Evolutionary conservation across 2,888 invertebrate species (phyloP), one percentile per base, ranked within the genome.

Genomic region (Ferdinandea cuprea): DNA sequence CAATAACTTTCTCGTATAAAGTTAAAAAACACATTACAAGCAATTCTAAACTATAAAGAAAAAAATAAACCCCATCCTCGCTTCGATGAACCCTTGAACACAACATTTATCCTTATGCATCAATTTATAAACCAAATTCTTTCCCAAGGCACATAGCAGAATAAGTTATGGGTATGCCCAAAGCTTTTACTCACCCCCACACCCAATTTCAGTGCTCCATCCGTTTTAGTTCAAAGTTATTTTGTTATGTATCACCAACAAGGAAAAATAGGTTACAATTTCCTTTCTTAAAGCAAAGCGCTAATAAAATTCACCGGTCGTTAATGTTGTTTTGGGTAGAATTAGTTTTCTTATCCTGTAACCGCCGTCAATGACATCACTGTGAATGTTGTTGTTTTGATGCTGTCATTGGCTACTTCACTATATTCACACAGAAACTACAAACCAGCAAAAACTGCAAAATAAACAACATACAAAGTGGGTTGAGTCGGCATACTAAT

Each of bases 271-370:
- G 65, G 77, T 81, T 81, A 81, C 81, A 81, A 71, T 81, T 80
- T 77, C 52, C 65, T 59, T 42, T 76, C 58, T 32, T 30, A 72
- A 66, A 77, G 77, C 66, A 68, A 54, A 72, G 59, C 66, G 65
- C 71, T 72, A 77, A 83, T 78, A 77, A 66, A 83, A 78, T 83
- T 83, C 78, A 83, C 40, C 66, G 78, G 77, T 66, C 58, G 81
- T 48, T 63, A 50, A n/a, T 42, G 71, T 77, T 72, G 65, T 77
- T 81, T 81, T 77, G 65, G 71, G 72, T 72, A 66, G 15, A 37
- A 77, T 72, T 52, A 25, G 52, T 54, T 78, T 68, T 54, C 65
- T 65, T 71, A 63, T 71, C 50, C 63, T 58, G 19, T 32, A 30
- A 69, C 63, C 61, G 46, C 66, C 66, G 59, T 46, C 61, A 2